Percentiles rank a stretch among this genome's conserved stretches.
Evolutionary conservation across 2,113 vertebrate genomes (phyloP).

Genomic region (Syngnathus floridae): DNA sequence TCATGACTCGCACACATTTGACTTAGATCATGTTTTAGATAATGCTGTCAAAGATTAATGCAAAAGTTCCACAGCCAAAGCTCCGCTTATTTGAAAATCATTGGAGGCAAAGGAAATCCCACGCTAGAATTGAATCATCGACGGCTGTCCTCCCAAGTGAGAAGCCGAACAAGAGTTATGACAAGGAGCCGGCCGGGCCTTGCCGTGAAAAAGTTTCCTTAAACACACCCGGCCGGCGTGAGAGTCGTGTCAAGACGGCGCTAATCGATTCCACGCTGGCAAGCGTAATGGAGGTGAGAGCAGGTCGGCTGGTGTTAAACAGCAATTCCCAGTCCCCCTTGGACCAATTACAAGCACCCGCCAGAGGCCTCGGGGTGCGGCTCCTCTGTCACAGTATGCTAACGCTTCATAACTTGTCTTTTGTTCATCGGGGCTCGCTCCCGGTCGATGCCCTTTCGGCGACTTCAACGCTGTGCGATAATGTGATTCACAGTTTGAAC

Average conservation of each 20-base stretch:
- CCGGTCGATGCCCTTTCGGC: background rate
- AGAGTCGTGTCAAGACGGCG: constrained; percentile 33
- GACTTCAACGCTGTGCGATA: background rate
- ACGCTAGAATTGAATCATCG: constrained; percentile 32
- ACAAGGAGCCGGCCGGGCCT: background rate
- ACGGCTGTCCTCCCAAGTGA: constrained; percentile 18
- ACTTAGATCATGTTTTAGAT: background rate
- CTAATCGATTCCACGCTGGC: constrained; percentile 54
- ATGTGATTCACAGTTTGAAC: too few relatives aligned
- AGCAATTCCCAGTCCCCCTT: constrained; percentile 35
- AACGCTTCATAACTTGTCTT: constrained; percentile 4
- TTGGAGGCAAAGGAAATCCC: constrained; percentile 24
- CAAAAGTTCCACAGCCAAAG: background rate
- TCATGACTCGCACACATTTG: too few relatives aligned
- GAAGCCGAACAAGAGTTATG: constrained; percentile 15
- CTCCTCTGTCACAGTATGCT: constrained; percentile 25
- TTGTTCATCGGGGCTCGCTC: background rate
- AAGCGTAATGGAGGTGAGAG: constrained; percentile 50
- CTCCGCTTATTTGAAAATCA: constrained; percentile 25
- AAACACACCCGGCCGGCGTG: constrained; percentile 20
- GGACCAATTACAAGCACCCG: constrained; percentile 47
- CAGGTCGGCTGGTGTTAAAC: constrained; percentile 40
- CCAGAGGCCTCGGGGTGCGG: constrained; percentile 7
- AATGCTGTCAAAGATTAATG: constrained; percentile 9
- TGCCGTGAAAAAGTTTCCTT: constrained; percentile 50